phyloP scores from a whole-genome alignment of 2,113 vertebrate genomes.

The Sinosuthora webbiana region DNA sequence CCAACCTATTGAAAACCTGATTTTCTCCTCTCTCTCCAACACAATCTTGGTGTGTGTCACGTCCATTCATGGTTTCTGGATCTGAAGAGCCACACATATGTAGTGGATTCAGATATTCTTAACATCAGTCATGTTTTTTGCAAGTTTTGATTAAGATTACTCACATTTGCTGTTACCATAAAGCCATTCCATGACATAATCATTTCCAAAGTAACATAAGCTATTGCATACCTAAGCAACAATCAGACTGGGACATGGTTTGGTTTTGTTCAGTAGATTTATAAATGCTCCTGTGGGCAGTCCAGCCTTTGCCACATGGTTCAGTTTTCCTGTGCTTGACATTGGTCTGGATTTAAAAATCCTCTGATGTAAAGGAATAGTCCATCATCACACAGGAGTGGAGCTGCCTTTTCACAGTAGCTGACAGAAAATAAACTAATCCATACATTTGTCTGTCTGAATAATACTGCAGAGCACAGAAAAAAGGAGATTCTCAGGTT shows the following conservation, averaged over 20 bases:
- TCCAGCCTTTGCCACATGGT: not conserved
- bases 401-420: not conserved
- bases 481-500: not conserved
- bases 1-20: not conserved
- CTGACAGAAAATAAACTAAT: not conserved
- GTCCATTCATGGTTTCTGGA: not conserved
- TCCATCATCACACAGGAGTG: accelerated
- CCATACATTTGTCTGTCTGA: not conserved
- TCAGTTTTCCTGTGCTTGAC: not conserved
- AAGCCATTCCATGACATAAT: not conserved
- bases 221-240: not conserved
- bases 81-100: not conserved
- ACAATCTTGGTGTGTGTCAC: not conserved
- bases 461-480: not conserved
- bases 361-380: not conserved
- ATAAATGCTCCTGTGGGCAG: not conserved
- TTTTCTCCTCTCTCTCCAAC: not conserved
- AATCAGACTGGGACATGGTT: not conserved
- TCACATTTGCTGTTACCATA: not conserved
- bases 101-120: not conserved
- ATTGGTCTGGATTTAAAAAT: not conserved
- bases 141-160: not conserved
- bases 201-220: not conserved
- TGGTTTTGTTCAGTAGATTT: not conserved
- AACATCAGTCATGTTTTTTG: not conserved